Base-by-base conservation (phyloP, 1,140 invertebrate genomes). In the Psilanteris sp. region DNA sequence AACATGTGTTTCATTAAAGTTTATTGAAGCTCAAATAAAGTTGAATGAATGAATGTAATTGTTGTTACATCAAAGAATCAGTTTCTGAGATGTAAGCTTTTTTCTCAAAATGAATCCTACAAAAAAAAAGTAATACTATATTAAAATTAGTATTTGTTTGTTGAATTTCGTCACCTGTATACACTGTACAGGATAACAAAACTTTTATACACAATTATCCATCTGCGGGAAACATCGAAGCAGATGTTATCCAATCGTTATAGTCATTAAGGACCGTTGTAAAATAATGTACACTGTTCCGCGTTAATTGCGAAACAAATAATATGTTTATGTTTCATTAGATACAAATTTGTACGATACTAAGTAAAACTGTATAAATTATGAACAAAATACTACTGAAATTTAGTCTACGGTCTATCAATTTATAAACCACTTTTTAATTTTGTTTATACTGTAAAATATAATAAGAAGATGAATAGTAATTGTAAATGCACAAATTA, bases 271-370 rank as follows among this genome's bases (percentile, higher is more conserved):
- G 78, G 39, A 76, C 80, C 78, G 79, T 71, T 85, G 83, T 85
- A 85, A 83, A 82, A 85, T 84, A 83, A 82, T 85, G 81, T 85
- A 82, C 82, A 85, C 81, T 82, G 54, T 79, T 85, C 82, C 80
- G 43, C 76, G 67, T 82, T 82, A 73, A 81, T 84, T 67, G 34
- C 29, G 27, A 52, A 50, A 70, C 50, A 4, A 64, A 59, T 59
- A 34, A 57, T 79, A 77, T 85, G n/a, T 83, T 84, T 83, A 78
- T 70, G 79, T 80, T 83, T 44, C 79, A 83, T 67, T 80, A 83
- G 79, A 77, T 66, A 73, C 79, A 31, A 74, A 72, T 84, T 85
- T 83, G 55, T 84, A 83, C 75, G 72, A 61, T 72, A 78, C 73
- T 72, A 55, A 77, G 55, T 34, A 62, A 67, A 18, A 62, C 55